Percentiles rank a stretch among this genome's conserved stretches.
Conservation (phyloP, 2,888 invertebrate genomes). For the Epinotia bilunana region DNA sequence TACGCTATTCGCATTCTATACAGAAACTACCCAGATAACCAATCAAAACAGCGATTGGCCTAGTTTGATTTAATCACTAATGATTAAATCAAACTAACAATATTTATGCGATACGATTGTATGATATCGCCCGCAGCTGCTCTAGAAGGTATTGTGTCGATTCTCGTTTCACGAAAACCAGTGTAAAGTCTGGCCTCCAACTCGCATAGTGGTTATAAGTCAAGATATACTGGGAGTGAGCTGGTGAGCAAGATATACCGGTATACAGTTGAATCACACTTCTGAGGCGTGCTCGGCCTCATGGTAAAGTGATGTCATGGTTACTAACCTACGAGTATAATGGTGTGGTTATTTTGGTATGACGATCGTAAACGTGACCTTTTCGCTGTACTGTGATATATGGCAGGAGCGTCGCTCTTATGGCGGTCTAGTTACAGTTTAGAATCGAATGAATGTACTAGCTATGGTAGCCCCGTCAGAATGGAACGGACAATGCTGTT, state of each 20-base stretch:
- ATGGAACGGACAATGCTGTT: conserved; percentile 2
- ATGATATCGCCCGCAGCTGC: not conserved
- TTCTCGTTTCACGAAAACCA: not conserved
- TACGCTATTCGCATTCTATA: too few species aligned
- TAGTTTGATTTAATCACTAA: too few species aligned
- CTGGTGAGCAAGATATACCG: not conserved
- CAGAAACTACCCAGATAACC: not conserved
- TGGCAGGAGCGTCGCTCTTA: not conserved
- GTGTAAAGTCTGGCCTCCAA: not conserved
- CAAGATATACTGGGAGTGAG: not conserved
- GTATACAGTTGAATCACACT: not conserved
- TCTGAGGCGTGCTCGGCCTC: conserved; percentile 10
- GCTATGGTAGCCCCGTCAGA: conserved; percentile 4
- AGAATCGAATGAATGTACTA: not conserved
- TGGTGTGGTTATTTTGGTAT: conserved; percentile 3
- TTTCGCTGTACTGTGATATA: not conserved
- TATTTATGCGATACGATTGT: not conserved
- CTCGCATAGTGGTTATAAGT: not conserved
- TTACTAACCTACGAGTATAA: conserved; percentile 1
- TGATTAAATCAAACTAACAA: not conserved
- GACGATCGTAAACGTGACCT: not conserved
- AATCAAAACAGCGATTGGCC: not conserved
- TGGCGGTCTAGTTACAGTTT: not conserved
- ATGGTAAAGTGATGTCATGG: conserved; percentile 20
- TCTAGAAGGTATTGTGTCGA: not conserved